phyloP scores from a whole-genome alignment of 2,113 vertebrate genomes.

The Aegypius monachus region DNA sequence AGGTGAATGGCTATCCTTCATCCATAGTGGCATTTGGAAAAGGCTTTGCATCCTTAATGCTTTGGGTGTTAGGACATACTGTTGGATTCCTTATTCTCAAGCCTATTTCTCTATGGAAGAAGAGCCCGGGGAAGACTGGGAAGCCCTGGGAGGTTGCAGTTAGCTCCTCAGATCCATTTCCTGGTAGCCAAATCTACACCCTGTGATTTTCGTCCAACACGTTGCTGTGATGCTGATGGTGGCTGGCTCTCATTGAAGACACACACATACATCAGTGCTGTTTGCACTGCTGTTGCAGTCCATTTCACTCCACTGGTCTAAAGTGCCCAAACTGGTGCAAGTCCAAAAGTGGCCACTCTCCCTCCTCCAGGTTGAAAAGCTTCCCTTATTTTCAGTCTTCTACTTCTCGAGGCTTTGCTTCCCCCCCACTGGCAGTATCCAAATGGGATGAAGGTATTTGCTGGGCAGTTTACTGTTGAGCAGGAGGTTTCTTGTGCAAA shows the following conservation, averaged over 20 bases:
- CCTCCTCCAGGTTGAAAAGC: not conserved
- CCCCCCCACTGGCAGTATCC: not conserved
- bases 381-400: not conserved
- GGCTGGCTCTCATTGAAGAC: not conserved
- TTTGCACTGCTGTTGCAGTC: not conserved
- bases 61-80: not conserved
- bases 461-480: not conserved
- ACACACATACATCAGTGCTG: not conserved
- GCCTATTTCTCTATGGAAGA: not conserved
- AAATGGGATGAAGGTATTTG: not conserved
- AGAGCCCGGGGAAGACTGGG: not conserved
- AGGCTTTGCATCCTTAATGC: not conserved
- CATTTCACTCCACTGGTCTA: not conserved
- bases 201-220: not conserved
- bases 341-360: not conserved
- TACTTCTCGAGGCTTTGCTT: not conserved
- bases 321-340: not conserved
- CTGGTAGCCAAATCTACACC: not conserved
- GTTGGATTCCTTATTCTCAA: not conserved
- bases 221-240: not conserved
- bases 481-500: not conserved
- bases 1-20: not conserved
- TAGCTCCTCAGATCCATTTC: not conserved
- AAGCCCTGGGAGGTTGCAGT: not conserved
- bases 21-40: not conserved